Conservation (phyloP, 2,797 vertebrate genomes). For the Cossypha caffra region DNA sequence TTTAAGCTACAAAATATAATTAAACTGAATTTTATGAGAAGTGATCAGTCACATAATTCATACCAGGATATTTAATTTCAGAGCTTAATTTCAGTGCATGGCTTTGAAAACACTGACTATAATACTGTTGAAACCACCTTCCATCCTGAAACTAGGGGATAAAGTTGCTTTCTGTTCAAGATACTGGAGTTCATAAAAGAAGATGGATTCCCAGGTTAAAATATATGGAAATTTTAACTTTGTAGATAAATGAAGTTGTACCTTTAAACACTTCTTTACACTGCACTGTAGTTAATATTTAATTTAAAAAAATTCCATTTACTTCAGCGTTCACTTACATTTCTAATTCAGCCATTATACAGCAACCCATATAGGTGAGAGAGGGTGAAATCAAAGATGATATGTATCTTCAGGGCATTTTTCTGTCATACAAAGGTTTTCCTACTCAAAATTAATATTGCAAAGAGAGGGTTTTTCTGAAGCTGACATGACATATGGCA, state of each 20-base stretch:
- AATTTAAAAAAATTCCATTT: not conserved
- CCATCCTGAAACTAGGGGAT: not conserved
- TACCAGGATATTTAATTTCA: not conserved
- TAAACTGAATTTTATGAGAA: not conserved
- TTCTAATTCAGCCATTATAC: not conserved
- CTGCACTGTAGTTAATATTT: not conserved
- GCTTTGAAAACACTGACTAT: not conserved
- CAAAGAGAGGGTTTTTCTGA: accelerated
- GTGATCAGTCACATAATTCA: not conserved
- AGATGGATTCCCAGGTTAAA: not conserved
- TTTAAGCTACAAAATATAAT: not conserved
- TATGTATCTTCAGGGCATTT: not conserved
- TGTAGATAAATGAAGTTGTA: not conserved
- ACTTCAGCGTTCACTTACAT: not conserved
- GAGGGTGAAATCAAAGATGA: not conserved
- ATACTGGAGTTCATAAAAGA: not conserved
- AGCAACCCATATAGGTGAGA: not conserved
- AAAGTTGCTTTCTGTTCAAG: not conserved
- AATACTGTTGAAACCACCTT: not conserved
- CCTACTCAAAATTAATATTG: not conserved
- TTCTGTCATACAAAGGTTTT: not conserved
- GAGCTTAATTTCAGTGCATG: not conserved
- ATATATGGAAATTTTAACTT: not conserved
- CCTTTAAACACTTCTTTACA: not conserved
- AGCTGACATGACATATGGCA: not conserved